Evolutionary conservation across 1,140 invertebrate genomes (phyloP).

Genomic region (Theocolax elegans): DNA sequence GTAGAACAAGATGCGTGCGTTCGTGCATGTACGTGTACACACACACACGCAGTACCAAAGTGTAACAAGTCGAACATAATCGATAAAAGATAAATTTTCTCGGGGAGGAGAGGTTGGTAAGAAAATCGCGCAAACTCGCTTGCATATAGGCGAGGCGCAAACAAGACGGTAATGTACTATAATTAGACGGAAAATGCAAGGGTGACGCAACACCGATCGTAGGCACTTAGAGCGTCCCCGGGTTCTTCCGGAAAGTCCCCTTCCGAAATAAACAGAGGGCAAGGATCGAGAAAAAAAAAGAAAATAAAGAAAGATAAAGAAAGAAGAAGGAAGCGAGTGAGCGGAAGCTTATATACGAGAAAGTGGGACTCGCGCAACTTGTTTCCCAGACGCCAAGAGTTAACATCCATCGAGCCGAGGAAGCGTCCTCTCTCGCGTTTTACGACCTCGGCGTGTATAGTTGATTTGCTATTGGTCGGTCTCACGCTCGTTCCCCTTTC

Average conservation of each 20-base stretch:
- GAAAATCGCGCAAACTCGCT: neutral
- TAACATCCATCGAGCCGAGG: constrained; percentile 11
- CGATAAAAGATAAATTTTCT: no score
- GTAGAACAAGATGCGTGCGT: neutral
- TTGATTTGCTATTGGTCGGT: constrained; percentile 24
- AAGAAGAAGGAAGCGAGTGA: constrained; percentile 26
- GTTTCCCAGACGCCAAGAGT: constrained; percentile 18
- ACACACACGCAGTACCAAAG: no score
- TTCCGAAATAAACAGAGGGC: neutral
- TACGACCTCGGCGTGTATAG: constrained; percentile 22
- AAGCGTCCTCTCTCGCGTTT: constrained; percentile 14
- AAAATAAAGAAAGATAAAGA: neutral
- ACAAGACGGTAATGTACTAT: no score
- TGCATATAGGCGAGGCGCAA: neutral
- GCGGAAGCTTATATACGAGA: no score
- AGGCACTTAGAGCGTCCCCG: neutral
- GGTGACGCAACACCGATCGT: constrained; percentile 17
- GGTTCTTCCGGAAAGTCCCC: neutral
- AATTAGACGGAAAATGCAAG: constrained; percentile 33
- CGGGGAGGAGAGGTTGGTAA: no score
- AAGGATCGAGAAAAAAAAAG: neutral
- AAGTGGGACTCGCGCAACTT: constrained; percentile 27
- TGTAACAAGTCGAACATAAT: no score
- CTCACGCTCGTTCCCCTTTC: constrained; percentile 24
- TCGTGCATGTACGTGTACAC: neutral